Evolutionary conservation across 2,888 invertebrate genomes (phyloP), one percentile per base, ranked within the genome.

Genomic region (Nemotelus nigrinus): DNA sequence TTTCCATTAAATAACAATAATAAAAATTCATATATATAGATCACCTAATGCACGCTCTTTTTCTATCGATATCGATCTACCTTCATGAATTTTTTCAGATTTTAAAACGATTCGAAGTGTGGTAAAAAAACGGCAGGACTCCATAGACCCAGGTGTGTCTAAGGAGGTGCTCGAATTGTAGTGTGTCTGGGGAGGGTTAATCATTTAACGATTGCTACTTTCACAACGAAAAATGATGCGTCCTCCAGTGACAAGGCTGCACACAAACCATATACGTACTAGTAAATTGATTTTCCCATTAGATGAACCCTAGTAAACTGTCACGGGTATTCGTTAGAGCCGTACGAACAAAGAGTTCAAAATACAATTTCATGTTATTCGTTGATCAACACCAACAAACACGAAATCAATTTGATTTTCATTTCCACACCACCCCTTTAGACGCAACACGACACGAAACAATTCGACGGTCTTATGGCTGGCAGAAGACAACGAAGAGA

Each of bases 341-440:
- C 25, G 10, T 47, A 47, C 47, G 47, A 55, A 43, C 72, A 47
- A 65, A 53, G 77, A 78, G 57, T 78, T 79, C 71, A 39, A 79
- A 79, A 79, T 79, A 78, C 79, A 78, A 77, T 79, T 76, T 55
- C 79, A 76, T 78, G 79, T 77, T 77, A 76, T 63, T 78, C 70
- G 76, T 71, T 60, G 78, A 77, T 79, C 77, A 79, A 79, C 79
- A 79, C 74, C 74, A 79, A 75, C 79, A 79, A 79, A 77, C 77
- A 79, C 48, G 77, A 74, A 77, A 77, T 72, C 78, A 78, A 78
- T 78, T 78, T 78, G 53, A 72, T 48, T 60, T 70, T 47, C 74
- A 72, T n/a, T 50, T 48, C 63, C 60, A 39, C 48, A 55, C 43
- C 3, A 47, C 48, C 47, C 57, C 7, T 41, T 63, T 25, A 25